Base-by-base conservation (phyloP, 2,888 invertebrate species). In the Saturnia pavonia region DNA sequence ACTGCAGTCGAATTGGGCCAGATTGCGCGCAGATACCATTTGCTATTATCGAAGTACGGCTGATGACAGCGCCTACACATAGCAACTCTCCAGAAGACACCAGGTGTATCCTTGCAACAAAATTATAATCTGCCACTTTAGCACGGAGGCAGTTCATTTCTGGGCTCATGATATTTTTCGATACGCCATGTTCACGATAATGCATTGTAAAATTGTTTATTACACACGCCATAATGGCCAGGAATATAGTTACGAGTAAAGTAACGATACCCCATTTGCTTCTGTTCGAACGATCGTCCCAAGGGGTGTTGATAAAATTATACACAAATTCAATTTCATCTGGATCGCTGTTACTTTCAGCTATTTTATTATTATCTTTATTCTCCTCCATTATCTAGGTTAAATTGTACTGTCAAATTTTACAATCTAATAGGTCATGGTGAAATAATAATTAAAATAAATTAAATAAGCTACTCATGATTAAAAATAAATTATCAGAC, bases 21-120 rank as follows among this genome's bases (percentile, higher is more conserved):
- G 87, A 85, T 76, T 84, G 87, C 8, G 85, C 78, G 74, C 92
- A 92, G 16, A 89, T 80, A 25, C 88, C 88, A 74, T 83, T 87
- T 4, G 88, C 88, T 40, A 93, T 71, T 63, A 92, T 85, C 57
- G 88, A 86, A 54, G 77, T 84, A 1, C 75, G 71, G 72, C 88
- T 87, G 2, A 93, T 74, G 25, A 91, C 85, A 25, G 91, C 92
- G 19, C 91, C 92, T 12, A 93, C 77, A 73, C 93, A 93, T 67
- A 93, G 77, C 27, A 91, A 74, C 72, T 91, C 84, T 27, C 86
- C 83, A 14, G 89, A 80, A 22, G 84, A 77, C 25, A 84, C 77
- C 0, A 88, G 90, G 74, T 91, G 82, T 74, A 93, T 89, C 77
- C 90, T 83, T 19, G 90, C 93, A 7, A 85, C 88, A 74, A 80